phyloP scores from a whole-genome alignment of 1,140 invertebrate species.

The Aricia agestis region DNA sequence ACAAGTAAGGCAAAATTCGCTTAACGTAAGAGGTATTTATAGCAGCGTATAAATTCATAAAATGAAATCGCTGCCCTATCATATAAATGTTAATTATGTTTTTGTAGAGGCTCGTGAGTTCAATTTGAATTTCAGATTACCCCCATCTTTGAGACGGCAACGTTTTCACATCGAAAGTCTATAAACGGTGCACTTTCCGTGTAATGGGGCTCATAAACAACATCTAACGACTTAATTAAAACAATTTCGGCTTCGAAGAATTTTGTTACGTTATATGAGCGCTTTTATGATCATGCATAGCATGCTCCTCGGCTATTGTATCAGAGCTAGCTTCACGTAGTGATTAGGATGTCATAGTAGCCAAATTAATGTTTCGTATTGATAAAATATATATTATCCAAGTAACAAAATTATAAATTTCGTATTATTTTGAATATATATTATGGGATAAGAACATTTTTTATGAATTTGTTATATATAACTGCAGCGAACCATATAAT shows the following conservation, averaged over 20 bases:
- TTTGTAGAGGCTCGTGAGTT: conserved; percentile 9
- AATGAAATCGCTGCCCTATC: conserved; percentile 5
- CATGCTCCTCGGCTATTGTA: no score
- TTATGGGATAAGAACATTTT: no score
- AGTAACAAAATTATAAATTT: no score
- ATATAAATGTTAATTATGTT: conserved; percentile 17
- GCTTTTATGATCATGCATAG: neutral
- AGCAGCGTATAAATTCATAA: conserved; percentile 8
- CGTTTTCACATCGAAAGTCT: conserved; percentile 8
- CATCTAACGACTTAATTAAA: conserved; percentile 12
- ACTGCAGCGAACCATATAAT: no score
- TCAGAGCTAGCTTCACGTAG: no score
- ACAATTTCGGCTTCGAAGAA: conserved; percentile 9
- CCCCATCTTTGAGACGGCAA: conserved; percentile 11
- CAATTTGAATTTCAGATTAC: conserved; percentile 13
- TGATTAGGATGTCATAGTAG: no score
- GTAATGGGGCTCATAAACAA: conserved; percentile 10
- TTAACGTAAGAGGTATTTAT: neutral
- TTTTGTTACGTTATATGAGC: neutral
- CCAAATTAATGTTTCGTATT: no score
- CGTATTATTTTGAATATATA: no score
- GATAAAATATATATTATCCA: no score
- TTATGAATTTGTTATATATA: no score
- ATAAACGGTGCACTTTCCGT: conserved; percentile 8
- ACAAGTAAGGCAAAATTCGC: neutral